Evolutionary conservation across 2,888 invertebrate genomes (phyloP).

Genomic region (Gastrophysa polygoni): DNA sequence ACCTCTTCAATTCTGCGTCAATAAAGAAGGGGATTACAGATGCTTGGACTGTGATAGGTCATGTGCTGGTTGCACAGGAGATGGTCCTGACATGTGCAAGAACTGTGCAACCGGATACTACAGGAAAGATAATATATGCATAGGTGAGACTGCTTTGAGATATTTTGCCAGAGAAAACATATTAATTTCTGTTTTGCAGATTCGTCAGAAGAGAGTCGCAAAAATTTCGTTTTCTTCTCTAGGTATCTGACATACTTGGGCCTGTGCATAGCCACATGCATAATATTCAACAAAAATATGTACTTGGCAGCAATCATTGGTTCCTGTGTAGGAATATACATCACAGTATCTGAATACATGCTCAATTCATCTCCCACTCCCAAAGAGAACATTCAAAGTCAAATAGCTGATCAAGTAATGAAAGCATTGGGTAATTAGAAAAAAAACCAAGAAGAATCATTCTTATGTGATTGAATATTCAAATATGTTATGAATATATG

Average conservation of each 20-base stretch:
- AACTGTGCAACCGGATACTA: slow-evolving; percentile 78
- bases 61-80: slow-evolving; percentile 83
- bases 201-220: slow-evolving; percentile 61
- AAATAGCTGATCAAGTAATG: slow-evolving; percentile 44
- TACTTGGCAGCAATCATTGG: slow-evolving; percentile 80
- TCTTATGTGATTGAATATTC: too few relatives aligned
- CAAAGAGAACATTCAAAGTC: slow-evolving; percentile 46
- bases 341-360: slow-evolving; percentile 85
- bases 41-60: slow-evolving; percentile 86
- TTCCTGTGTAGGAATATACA: slow-evolving; percentile 79
- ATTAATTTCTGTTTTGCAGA: slow-evolving; percentile 50
- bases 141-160: slow-evolving; percentile 61
- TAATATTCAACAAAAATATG: slow-evolving; percentile 82
- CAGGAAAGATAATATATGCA: slow-evolving; percentile 76
- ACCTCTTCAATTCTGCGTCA: slow-evolving; percentile 83
- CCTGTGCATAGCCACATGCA: slow-evolving; percentile 81
- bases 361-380: slow-evolving; percentile 52
- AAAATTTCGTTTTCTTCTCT: slow-evolving; percentile 65
- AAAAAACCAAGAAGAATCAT: neutral
- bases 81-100: slow-evolving; percentile 90
- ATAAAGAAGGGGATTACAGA: slow-evolving; percentile 81
- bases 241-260: slow-evolving; percentile 86
- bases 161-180: neutral
- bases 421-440: slow-evolving; percentile 35
- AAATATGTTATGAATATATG: too few relatives aligned